These are phyloP conservation scores for Limanda limanda DNA, from an alignment of 2,113 vertebrate species.

Conservation along the genomic window DNA sequence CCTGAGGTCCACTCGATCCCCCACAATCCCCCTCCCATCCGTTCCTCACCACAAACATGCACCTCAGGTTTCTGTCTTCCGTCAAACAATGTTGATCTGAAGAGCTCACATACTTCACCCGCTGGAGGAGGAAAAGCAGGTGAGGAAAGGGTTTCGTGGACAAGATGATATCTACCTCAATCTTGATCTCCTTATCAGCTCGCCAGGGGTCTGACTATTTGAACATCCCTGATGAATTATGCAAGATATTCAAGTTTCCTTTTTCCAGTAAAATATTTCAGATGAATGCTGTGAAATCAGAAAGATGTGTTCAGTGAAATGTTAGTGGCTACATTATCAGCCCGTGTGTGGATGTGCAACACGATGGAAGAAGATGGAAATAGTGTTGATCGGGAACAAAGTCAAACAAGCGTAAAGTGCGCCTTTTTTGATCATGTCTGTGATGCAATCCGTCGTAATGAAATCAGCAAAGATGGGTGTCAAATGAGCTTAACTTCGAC, in stretches of 20 bases:
- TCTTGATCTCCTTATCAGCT: constrained; percentile 64
- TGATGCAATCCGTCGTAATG: constrained; percentile 57
- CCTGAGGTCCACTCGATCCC: constrained; percentile 52
- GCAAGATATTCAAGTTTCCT: constrained; percentile 61
- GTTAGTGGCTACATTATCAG: constrained; percentile 34
- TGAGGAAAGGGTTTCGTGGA: constrained; percentile 27
- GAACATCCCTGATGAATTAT: constrained; percentile 72
- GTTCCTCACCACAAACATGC: constrained; percentile 20
- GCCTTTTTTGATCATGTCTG: constrained; percentile 33
- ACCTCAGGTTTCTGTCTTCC: constrained; percentile 38
- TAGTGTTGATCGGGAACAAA: constrained; percentile 34
- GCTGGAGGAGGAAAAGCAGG: constrained; percentile 33
- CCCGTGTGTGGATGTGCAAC: constrained; percentile 33
- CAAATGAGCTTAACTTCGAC: constrained; percentile 17
- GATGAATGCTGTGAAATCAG: constrained; percentile 17
- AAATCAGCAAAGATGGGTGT: constrained; percentile 27
- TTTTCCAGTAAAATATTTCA: constrained; percentile 62
- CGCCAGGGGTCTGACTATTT: constrained; percentile 46
- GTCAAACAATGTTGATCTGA: constrained; percentile 44
- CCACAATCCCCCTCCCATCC: background rate
- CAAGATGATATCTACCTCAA: constrained; percentile 54
- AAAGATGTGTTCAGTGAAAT: constrained; percentile 39
- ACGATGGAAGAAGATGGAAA: constrained; percentile 49
- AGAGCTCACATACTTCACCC: constrained; percentile 52
- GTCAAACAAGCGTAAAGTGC: constrained; percentile 33